Base-by-base conservation (phyloP, 2,888 invertebrate species). In the Ichneumoninae sp. region DNA sequence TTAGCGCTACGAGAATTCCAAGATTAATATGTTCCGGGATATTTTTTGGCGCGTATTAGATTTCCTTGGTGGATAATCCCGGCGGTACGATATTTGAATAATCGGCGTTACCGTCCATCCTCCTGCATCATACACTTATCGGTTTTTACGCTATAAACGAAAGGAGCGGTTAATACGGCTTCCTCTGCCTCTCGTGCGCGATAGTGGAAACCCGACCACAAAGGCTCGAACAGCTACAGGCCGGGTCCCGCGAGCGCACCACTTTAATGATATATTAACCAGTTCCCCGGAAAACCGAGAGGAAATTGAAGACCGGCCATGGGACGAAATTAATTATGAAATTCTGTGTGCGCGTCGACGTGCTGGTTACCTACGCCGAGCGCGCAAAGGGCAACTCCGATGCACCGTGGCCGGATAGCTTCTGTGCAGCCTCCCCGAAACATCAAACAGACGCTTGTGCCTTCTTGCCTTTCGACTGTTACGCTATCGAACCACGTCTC, bases 261-360 rank as follows among this genome's bases (percentile, higher is more conserved):
- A 52, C 65, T 65, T 65, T 50, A 75, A 65, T 65, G 50, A 52
- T 65, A 62, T 50, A 65, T 75, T 75, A 75, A 75, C 65, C 50
- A 75, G 74, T 69, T 33, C 47, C 10, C 22, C 69, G 74, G 65
- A 70, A 70, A 75, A 54, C 44, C 70, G 40, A 33, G 44, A 44
- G 40, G 30, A 65, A 70, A 75, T 75, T 65, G 6, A 26, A 54
- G 68, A 52, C 60, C 57, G 57, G 40, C 44, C 30, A 33, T 57
- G 50, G 5, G 60, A 40, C 36, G 70, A n/a, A 80, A 83, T 83
- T 83, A 79, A 83, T 79, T 79, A 79, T 54, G 79, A 83, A 75
- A 75, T 75, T 62, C 62, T 77, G 70, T 30, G 75, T 33, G 44
- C 50, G 68, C 3, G 40, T 7, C 40, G 30, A 10, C 26, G 62